These are phyloP conservation scores for Epinotia bilunana DNA, from an alignment of 2,888 invertebrate genomes.

Conservation along the genomic window DNA sequence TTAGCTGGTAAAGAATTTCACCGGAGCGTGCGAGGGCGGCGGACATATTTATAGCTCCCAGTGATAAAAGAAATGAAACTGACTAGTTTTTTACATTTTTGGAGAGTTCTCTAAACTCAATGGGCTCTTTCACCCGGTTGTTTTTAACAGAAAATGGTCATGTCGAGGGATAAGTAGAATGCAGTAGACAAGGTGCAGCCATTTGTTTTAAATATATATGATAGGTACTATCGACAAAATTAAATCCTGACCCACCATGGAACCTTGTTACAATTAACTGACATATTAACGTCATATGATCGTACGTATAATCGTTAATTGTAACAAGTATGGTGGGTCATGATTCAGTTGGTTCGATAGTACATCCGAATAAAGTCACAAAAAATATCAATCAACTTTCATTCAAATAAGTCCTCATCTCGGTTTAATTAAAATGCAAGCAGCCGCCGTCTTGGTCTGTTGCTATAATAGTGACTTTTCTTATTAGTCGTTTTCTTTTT, in stretches of 20 bases:
- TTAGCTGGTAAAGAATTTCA: slow-evolving; percentile 68
- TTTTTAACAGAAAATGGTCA: slow-evolving; percentile 57
- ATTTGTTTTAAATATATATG: slow-evolving; percentile 42
- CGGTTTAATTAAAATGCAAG: slow-evolving; percentile 71
- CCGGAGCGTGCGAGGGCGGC: slow-evolving; percentile 69
- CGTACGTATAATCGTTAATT: no score
- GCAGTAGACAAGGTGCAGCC: slow-evolving; percentile 58
- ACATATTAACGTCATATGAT: no score
- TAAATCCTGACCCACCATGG: no score
- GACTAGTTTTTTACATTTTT: slow-evolving; percentile 67
- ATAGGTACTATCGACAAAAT: no score
- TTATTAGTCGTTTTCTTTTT: slow-evolving; percentile 74
- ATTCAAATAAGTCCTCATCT: slow-evolving; percentile 56
- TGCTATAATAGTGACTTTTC: slow-evolving; percentile 72
- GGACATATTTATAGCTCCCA: slow-evolving; percentile 74
- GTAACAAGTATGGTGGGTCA: no score
- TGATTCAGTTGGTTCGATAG: no score
- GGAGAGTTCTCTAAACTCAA: slow-evolving; percentile 60
- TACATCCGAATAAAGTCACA: slow-evolving; percentile 47
- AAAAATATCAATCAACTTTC: slow-evolving; percentile 39
- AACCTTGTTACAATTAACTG: no score
- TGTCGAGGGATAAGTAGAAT: slow-evolving; percentile 65
- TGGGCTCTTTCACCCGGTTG: slow-evolving; percentile 56
- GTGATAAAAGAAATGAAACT: slow-evolving; percentile 69
- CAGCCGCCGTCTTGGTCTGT: slow-evolving; percentile 62